phyloP scores from a whole-genome alignment of 2,113 vertebrate genomes.

The Acanthisitta chloris region DNA sequence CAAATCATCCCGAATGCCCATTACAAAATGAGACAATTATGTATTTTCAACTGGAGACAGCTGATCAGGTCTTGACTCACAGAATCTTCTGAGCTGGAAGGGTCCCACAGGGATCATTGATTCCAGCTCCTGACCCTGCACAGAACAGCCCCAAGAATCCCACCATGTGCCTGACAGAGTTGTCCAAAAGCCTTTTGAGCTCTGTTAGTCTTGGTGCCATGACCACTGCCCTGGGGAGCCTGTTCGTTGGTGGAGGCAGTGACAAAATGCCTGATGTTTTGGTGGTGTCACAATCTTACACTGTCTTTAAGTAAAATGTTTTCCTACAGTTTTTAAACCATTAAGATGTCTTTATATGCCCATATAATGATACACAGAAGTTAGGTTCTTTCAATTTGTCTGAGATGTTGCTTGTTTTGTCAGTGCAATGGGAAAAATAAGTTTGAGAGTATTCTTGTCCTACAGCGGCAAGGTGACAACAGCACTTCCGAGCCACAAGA shows the following conservation, averaged over 20 bases:
- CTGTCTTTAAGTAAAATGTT: background rate
- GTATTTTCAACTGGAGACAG: background rate
- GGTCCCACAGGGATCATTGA: too few species aligned
- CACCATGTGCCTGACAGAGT: too few species aligned
- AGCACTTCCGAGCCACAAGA: background rate
- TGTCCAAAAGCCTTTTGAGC: too few species aligned
- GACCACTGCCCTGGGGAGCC: too few species aligned
- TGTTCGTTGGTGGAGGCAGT: background rate
- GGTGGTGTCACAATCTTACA: background rate
- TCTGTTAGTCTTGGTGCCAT: too few species aligned
- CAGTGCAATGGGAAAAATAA: background rate
- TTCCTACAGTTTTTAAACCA: background rate
- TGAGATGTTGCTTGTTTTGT: background rate
- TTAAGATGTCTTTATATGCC: background rate
- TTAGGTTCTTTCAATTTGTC: background rate
- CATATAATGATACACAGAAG: background rate
- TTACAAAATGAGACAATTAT: background rate
- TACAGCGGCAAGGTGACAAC: background rate
- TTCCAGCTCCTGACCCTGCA: too few species aligned
- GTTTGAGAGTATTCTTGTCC: background rate
- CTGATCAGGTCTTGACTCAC: background rate
- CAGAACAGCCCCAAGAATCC: too few species aligned
- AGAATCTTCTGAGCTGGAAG: too few species aligned
- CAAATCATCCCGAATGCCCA: background rate
- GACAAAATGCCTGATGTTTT: background rate